Conservation (phyloP, 2,113 vertebrate genomes). For the Myodes glareolus region DNA sequence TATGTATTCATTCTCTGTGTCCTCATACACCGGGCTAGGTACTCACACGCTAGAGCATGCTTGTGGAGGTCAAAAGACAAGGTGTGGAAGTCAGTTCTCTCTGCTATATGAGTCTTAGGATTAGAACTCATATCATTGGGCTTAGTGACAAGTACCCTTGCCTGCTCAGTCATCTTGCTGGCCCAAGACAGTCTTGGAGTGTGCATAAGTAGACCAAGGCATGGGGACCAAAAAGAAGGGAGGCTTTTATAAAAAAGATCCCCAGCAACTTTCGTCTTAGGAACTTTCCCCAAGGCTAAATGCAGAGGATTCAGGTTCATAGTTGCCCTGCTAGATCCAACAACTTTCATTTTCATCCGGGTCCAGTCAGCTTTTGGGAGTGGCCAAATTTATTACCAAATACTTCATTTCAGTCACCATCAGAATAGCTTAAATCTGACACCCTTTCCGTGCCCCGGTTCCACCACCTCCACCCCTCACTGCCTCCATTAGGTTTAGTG, state of each 20-base stretch:
- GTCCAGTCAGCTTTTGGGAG: background rate
- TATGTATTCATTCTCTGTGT: background rate
- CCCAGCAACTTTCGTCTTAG: background rate
- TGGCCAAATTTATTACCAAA: background rate
- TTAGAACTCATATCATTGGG: background rate
- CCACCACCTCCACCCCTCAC: no score
- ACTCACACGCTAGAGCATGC: no score
- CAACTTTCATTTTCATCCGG: background rate
- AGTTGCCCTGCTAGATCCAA: no score
- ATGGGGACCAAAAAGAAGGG: background rate
- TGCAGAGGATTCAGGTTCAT: background rate
- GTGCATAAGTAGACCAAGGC: background rate
- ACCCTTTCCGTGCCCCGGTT: no score
- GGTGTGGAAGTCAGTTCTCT: background rate
- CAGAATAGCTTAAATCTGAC: background rate
- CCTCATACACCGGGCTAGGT: no score
- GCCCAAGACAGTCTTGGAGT: background rate
- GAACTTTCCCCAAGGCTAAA: background rate
- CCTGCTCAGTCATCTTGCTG: background rate
- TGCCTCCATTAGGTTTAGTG: background rate
- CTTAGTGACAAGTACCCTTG: background rate
- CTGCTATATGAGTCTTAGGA: background rate
- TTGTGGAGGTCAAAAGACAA: background rate
- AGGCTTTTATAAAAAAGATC: background rate
- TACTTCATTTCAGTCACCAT: background rate